These are phyloP conservation scores for Cydia pomonella DNA, from an alignment of 1,140 invertebrate species.

Conservation along the genomic window DNA sequence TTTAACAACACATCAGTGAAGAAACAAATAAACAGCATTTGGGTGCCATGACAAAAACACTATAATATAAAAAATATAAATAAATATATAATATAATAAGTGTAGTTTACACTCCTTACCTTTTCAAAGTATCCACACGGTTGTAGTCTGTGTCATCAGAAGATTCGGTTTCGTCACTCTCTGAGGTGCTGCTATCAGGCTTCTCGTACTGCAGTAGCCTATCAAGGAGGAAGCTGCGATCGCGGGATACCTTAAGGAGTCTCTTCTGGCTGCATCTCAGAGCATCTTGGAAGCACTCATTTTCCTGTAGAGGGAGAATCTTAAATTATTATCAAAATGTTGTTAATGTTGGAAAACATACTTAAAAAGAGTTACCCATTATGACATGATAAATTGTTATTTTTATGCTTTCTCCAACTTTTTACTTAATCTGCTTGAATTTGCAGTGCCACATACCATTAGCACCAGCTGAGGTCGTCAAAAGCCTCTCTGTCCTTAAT, in stretches of 20 bases:
- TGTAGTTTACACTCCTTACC: constrained; percentile 48
- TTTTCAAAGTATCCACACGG: constrained; percentile 79
- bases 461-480: too few species aligned
- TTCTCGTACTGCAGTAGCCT: constrained; percentile 94
- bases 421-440: too few species aligned
- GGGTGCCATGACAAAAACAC: too few species aligned
- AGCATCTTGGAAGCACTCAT: constrained; percentile 96
- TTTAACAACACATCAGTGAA: too few species aligned
- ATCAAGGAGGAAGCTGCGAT: constrained; percentile 93
- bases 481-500: too few species aligned
- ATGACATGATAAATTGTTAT: too few species aligned
- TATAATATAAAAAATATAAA: too few species aligned
- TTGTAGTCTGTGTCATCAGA: constrained; percentile 89
- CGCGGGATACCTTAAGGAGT: constrained; percentile 91
- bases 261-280: constrained; percentile 92
- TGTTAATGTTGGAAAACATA: neutral
- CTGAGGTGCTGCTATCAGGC: constrained; percentile 91
- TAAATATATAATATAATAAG: too few species aligned
- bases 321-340: neutral
- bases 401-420: too few species aligned
- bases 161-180: constrained; percentile 95
- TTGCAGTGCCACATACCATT: too few species aligned
- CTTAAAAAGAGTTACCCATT: too few species aligned
- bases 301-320: constrained; percentile 85
- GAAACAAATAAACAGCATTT: too few species aligned